Evolutionary conservation across 2,888 invertebrate species (phyloP).

Genomic region (Stenodema calcarata): DNA sequence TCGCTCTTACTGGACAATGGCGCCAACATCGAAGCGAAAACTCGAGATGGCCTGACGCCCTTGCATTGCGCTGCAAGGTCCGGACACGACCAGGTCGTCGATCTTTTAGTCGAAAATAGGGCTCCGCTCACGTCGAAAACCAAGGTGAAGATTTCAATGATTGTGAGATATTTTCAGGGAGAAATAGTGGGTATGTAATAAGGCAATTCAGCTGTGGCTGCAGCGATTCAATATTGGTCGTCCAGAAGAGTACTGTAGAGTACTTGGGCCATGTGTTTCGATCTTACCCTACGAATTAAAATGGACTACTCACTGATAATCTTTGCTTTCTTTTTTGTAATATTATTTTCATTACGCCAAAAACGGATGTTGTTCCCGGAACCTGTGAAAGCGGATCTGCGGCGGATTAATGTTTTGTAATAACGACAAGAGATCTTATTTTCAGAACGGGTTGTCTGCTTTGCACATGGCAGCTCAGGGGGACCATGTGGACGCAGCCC

Average conservation of each 20-base stretch:
- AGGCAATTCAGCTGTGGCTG: too few relatives aligned
- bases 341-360: too few relatives aligned
- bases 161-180: too few relatives aligned
- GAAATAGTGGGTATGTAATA: too few relatives aligned
- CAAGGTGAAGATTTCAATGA: conserved; percentile 68
- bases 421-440: not conserved
- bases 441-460: conserved; percentile 88
- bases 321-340: too few relatives aligned
- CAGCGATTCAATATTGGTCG: too few relatives aligned
- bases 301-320: too few relatives aligned
- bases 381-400: not conserved
- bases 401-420: not conserved
- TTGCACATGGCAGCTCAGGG: conserved; percentile 99
- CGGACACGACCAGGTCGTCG: conserved; percentile 94
- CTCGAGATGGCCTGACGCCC: conserved; percentile 93
- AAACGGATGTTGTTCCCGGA: not conserved
- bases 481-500: conserved; percentile 95
- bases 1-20: conserved; percentile 83
- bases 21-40: conserved; percentile 91
- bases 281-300: too few relatives aligned
- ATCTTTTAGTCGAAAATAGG: conserved; percentile 83
- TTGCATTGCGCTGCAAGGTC: conserved; percentile 96
- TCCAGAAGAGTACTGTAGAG: too few relatives aligned
- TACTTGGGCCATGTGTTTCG: too few relatives aligned
- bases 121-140: conserved; percentile 96